phyloP scores from a whole-genome alignment of 2,888 invertebrate species.

The Sphinx pinastri region DNA sequence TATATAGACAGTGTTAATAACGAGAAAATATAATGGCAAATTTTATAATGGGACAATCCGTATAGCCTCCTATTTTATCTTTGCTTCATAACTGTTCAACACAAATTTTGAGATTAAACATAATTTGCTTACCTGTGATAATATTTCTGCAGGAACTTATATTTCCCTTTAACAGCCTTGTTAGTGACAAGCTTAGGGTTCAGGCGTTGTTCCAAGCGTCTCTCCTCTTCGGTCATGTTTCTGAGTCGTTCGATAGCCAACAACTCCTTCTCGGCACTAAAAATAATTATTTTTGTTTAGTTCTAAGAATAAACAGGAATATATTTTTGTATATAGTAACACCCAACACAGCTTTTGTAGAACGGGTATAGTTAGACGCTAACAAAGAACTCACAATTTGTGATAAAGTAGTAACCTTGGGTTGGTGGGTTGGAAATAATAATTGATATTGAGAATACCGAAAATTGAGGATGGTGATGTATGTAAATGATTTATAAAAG shows the following conservation, averaged over 20 bases:
- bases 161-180: conserved; percentile 98
- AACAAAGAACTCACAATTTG: too few species aligned
- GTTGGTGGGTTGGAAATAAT: too few species aligned
- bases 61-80: too few species aligned
- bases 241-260: conserved; percentile 95
- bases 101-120: neutral
- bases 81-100: neutral
- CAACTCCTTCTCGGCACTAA: conserved; percentile 92
- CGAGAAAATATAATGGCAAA: too few species aligned
- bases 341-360: too few species aligned
- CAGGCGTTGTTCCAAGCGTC: conserved; percentile 92
- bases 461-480: too few species aligned
- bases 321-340: neutral
- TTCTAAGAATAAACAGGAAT: neutral
- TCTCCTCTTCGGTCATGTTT: conserved; percentile 98
- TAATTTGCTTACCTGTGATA: conserved; percentile 89
- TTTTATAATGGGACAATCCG: too few species aligned
- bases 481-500: too few species aligned
- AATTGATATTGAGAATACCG: too few species aligned
- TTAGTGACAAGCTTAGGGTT: conserved; percentile 98
- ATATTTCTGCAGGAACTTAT: conserved; percentile 99
- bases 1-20: too few species aligned
- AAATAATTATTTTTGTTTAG: conserved; percentile 42
- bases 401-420: too few species aligned
- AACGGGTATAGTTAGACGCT: too few species aligned